Evolutionary conservation across 2,113 vertebrate species (phyloP), one percentile per base, ranked within the genome.

Genomic region (Pollachius pollachius): DNA sequence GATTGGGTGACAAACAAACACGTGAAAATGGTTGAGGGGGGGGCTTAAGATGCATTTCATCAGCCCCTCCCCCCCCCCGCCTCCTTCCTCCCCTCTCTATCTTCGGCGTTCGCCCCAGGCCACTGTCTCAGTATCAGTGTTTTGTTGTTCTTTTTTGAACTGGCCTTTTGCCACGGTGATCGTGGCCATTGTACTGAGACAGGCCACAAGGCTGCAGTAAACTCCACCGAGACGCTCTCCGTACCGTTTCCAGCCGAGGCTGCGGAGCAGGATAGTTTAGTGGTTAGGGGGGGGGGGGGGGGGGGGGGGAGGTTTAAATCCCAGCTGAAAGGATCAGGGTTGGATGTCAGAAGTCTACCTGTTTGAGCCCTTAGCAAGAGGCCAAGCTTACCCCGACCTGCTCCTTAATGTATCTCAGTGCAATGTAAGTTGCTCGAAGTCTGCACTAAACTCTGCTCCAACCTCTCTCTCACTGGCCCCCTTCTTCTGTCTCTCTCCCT

Each of bases 1-100:
- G 76, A 89, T 85, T 79, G 67, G 74, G 72, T 88, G 72, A 84
- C 84, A 83, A 74, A 83, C 77, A 83, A 85, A 77, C 71, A 82
- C 81, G 41, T 62, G 65, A 61, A 79, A 57, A 65, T n/a, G 70
- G 78, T 75, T 64, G 76, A 83, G 70, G 75, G 23, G 17, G 30
- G 62, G 41, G 41, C 41, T 48, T 48, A 7, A 48, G 8, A 9
- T 13, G 41, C 30, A 34, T 1, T 34, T 4, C 30, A 34, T 34
- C 30, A 34, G 30, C 4, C 30, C 4, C 30, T 34, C 6, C 30
- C 30, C 30, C 30, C 30, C 3, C 3, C 30, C 30, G 3, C 30
- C 4, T 5, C 6, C 30, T 5, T 1, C 30, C 6, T 1, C 30
- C 30, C 6, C 30, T 4, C 6, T 48, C 41, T 48, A 9, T 48